A percentile compares a stretch with the other conserved stretches of the same genome.
Conservation (phyloP, 64 coral and sea anemone genomes). For the Porites lutea region DNA sequence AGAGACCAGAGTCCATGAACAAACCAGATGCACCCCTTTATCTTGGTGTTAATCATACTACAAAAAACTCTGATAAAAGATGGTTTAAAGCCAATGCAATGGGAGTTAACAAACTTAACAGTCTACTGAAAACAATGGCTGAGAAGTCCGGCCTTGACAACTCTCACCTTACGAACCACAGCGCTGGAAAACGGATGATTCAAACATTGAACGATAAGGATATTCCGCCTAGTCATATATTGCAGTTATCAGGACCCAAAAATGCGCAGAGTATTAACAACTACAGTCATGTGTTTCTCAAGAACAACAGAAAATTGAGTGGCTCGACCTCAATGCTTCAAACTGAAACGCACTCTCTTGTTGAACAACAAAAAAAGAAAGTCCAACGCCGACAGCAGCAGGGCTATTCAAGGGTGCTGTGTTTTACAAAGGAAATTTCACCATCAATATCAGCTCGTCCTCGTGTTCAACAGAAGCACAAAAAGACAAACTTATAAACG, state of each 20-base stretch:
- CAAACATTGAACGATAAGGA: too few relatives aligned
- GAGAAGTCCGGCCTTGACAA: slow-evolving; percentile 11
- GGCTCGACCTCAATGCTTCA: slow-evolving; percentile 29
- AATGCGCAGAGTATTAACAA: background rate
- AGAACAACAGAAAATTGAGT: too few relatives aligned
- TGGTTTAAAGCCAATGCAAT: slow-evolving; percentile 55
- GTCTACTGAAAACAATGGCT: slow-evolving; percentile 58
- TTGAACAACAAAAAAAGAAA: background rate
- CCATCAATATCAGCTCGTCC: slow-evolving; percentile 40
- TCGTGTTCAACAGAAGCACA: too few relatives aligned
- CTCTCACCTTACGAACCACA: background rate
- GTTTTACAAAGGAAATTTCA: too few relatives aligned
- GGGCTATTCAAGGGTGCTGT: too few relatives aligned
- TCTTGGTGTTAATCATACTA: background rate
- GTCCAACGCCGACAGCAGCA: too few relatives aligned
- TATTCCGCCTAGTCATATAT: background rate
- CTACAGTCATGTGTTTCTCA: too few relatives aligned
- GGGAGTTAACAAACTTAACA: too few relatives aligned
- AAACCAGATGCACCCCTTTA: too few relatives aligned
- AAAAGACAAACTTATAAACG: too few relatives aligned
- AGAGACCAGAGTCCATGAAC: background rate
- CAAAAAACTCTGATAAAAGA: slow-evolving; percentile 11
- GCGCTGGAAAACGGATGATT: too few relatives aligned
- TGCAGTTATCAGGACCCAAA: slow-evolving; percentile 77
- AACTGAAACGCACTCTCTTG: background rate